Base-by-base conservation (phyloP, 2,888 invertebrate species). In the Hydroisotoma schaefferi region DNA sequence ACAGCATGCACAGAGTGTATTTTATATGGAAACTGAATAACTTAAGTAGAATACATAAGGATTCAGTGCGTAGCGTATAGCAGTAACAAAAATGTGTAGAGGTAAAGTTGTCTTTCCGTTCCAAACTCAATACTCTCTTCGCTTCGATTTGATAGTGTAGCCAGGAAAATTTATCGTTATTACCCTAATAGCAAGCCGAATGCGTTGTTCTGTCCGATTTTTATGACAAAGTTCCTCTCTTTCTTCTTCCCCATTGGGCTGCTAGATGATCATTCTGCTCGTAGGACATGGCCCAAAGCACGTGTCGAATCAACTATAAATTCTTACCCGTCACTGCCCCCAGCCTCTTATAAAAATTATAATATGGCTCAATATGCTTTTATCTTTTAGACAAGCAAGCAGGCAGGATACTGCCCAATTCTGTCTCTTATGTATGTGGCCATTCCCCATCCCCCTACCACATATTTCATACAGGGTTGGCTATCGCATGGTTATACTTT, bases 91-190 rank as follows among this genome's bases (percentile, higher is more conserved):
- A n/a, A n/a, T n/a, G n/a, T n/a, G n/a, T n/a, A n/a, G n/a, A n/a
- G n/a, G n/a, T n/a, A n/a, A n/a, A n/a, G n/a, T n/a, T n/a, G n/a
- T n/a, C n/a, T n/a, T n/a, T n/a, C n/a, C n/a, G n/a, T n/a, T n/a
- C n/a, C n/a, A n/a, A n/a, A n/a, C n/a, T n/a, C n/a, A n/a, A n/a
- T n/a, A n/a, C n/a, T n/a, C n/a, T n/a, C n/a, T n/a, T n/a, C n/a
- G n/a, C 37, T 15, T 33, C 22, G 37, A 28, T 22, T 22, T 57
- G 59, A 60, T 63, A 61, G 56, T 63, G 63, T 61, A 63, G 60
- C 60, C 49, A 60, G 59, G 60, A 66, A 59, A 67, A 67, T 67
- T 64, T 67, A 67, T 67, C 59, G 67, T 67, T 67, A 67, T 67
- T 67, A 62, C 58, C 67, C 66, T 67, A 67, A 65, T 63, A 63